Conservation (phyloP, 2,797 vertebrate species). For the Myotis vivesi region DNA sequence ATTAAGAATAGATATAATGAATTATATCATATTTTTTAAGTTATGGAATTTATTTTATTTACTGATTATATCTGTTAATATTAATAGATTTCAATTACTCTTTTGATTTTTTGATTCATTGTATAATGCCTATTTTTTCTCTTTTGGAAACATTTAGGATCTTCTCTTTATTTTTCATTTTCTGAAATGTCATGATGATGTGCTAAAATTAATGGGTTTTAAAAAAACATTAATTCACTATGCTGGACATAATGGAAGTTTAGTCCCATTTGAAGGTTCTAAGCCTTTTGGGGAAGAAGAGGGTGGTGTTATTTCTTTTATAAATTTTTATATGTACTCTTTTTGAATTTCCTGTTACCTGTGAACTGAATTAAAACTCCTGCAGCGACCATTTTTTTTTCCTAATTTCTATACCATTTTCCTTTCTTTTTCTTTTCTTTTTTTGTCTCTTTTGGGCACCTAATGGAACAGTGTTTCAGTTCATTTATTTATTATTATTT, state of each 20-base stretch:
- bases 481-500: neutral
- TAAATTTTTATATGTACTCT: neutral
- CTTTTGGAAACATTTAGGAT: neutral
- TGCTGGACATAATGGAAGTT: neutral
- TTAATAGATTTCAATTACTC: neutral
- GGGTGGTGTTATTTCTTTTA: neutral
- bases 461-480: neutral
- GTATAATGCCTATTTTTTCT: neutral
- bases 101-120: neutral
- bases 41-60: conserved; percentile 20
- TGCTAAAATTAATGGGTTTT: neutral
- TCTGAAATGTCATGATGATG: neutral
- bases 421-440: neutral
- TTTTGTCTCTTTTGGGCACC: neutral
- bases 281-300: neutral
- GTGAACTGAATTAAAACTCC: conserved; percentile 12
- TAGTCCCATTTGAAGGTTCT: neutral
- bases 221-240: neutral
- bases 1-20: neutral
- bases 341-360: neutral
- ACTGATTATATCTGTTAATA: neutral
- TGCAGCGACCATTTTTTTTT: neutral
- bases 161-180: neutral
- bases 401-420: neutral
- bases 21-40: neutral